Evolutionary conservation across 2,888 invertebrate genomes (phyloP).

Genomic region (Prionchulus punctatus): DNA sequence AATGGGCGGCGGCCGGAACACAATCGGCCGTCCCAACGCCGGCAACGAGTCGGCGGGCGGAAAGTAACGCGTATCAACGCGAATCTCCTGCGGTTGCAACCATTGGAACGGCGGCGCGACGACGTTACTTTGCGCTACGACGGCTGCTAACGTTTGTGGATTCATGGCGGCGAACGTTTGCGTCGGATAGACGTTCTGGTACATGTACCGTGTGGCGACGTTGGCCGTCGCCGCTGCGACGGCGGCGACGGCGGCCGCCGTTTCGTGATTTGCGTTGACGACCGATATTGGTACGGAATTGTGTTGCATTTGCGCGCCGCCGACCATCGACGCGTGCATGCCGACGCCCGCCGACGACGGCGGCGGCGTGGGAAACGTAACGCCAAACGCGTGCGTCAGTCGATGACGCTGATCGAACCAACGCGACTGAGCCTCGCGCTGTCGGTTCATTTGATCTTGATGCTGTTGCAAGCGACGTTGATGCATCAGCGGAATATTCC

Average conservation of each 20-base stretch:
- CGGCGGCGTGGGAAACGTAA: not conserved
- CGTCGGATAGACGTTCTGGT: not conserved
- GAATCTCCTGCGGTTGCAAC: not conserved
- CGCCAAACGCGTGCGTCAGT: not conserved
- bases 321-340: not conserved
- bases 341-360: not conserved
- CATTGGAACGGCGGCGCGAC: not conserved
- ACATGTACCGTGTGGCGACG: too few species aligned
- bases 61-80: not conserved
- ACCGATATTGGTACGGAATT: not conserved
- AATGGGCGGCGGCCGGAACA: not conserved
- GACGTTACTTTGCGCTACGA: not conserved
- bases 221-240: not conserved
- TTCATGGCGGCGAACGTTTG: not conserved
- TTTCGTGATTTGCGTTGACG: not conserved
- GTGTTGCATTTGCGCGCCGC: not conserved
- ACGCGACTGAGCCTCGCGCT: slow-evolving; percentile 5
- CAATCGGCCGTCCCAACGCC: not conserved
- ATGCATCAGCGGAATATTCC: slow-evolving; percentile 5
- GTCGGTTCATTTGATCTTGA: slow-evolving; percentile 4
- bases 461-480: slow-evolving; percentile 4
- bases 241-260: not conserved
- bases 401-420: slow-evolving; percentile 7
- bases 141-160: not conserved
- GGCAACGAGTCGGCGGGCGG: not conserved